Evolutionary conservation across 1,140 invertebrate species (phyloP), one percentile per base, ranked within the genome.

Genomic region (Panagrolaimus sp.): DNA sequence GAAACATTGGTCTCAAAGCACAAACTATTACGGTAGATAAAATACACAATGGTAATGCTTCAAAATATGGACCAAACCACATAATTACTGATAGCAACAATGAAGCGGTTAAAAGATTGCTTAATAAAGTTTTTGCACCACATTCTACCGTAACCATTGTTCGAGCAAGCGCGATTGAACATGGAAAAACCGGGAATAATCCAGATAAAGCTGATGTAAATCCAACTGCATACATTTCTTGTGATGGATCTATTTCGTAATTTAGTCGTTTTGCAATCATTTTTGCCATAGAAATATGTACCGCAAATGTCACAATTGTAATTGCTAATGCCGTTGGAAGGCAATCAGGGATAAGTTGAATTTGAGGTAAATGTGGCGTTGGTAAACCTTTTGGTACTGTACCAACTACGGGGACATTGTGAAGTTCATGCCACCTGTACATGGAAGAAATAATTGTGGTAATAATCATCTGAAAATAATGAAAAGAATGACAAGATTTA

Each of bases 281-380:
- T 74, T 85, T 84, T 9, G 83, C 83, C 77, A 85, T 80, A n/a
- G 84, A 84, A 63, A 84, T 81, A 43, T 84, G 83, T 61, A 85
- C 84, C 11, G 84, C 83, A 9, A 85, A 79, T 5, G 83, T 79
- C 42, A 87, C 80, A 47, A 88, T 82, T 14, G 85, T 80, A 14
- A 87, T 82, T 38, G 83, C 84, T 65, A 87, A 79, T 43, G 79
- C 77, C 64, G 84, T 76, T 2, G 53, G 38, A 47, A 83, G 44
- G 5, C 84, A 53, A n/a, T 62, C 5, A 0, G 68, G 45, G 5
- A 84, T 68, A 8, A 85, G 25, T 63, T 74, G 48, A 14, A 83
- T 43, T 20, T 74, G 71, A 31, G 84, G 84, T 16, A 80, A 13
- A n/a, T 48, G n/a, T 25, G 83, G 79, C 8, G 43, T 43, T 16